A percentile compares a stretch with the other conserved stretches of the same genome.
Evolutionary conservation across 2,113 vertebrate species (phyloP).

Genomic region (Noturus placidus): DNA sequence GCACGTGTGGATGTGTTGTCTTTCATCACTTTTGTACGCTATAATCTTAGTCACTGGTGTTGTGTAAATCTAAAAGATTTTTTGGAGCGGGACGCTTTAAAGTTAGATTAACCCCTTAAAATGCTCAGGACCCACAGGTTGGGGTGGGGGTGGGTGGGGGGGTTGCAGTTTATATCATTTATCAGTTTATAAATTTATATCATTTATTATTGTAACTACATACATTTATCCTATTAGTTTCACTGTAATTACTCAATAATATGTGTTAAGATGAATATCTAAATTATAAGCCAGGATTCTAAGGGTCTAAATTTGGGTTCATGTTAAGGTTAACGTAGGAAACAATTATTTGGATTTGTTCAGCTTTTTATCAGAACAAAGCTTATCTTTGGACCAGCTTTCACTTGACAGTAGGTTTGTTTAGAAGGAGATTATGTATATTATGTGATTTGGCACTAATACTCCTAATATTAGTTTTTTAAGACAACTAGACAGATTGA

Average conservation of each 20-base stretch:
- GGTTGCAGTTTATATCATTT: neutral
- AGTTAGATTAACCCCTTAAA: neutral
- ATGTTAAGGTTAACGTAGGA: neutral
- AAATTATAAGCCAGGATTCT: neutral
- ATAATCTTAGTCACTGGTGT: neutral
- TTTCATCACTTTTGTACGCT: neutral
- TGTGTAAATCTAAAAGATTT: neutral
- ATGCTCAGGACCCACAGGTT: neutral
- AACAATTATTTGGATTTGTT: constrained; percentile 7
- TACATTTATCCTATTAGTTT: neutral
- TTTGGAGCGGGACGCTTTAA: neutral
- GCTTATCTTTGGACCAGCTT: neutral
- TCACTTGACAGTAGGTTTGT: neutral
- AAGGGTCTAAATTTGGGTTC: neutral
- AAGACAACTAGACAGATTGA: neutral
- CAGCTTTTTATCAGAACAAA: neutral
- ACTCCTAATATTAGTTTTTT: neutral
- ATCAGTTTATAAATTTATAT: neutral
- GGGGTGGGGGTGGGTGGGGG: neutral
- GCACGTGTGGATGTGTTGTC: neutral
- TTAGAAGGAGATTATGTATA: neutral
- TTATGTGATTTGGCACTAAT: neutral
- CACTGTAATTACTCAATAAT: neutral
- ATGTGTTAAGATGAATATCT: neutral
- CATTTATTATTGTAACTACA: neutral